Percentiles rank a stretch among this genome's conserved stretches.
Conservation (phyloP, 53 echinoderm and acorn worm genomes). For the Paelopatides confundens region DNA sequence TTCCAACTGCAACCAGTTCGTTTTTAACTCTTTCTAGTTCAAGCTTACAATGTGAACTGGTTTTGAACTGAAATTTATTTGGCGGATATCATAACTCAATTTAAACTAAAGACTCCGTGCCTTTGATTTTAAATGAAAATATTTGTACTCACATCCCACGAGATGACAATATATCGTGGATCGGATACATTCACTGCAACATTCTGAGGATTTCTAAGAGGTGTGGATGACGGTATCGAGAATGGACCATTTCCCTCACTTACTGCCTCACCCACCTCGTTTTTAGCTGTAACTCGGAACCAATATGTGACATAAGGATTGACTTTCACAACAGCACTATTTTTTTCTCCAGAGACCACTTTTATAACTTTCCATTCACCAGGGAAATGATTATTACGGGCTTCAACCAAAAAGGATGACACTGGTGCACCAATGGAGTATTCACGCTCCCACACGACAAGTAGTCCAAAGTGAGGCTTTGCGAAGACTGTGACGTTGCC, state of each 20-base stretch:
- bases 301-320: constrained; percentile 76
- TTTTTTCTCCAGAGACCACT: constrained; percentile 57
- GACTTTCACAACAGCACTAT: constrained; percentile 50
- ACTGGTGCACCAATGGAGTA: constrained; percentile 24
- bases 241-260: constrained; percentile 30
- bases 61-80: too few species aligned
- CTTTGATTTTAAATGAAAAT: too few species aligned
- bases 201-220: constrained; percentile 63
- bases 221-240: constrained; percentile 52
- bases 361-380: constrained; percentile 59
- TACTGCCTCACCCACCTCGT: constrained; percentile 66
- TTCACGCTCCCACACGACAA: constrained; percentile 27
- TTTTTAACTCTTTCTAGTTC: too few species aligned
- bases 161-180: constrained; percentile 61
- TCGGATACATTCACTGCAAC: constrained; percentile 47
- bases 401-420: constrained; percentile 40
- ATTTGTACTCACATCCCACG: constrained; percentile 78
- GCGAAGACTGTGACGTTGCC: background rate
- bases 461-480: background rate
- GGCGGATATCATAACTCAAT: too few species aligned
- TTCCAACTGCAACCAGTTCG: too few species aligned
- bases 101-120: too few species aligned
- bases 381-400: constrained; percentile 40
- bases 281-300: constrained; percentile 83
- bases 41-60: too few species aligned